Evolutionary conservation across 2,888 invertebrate genomes (phyloP).

Genomic region (Sclerodermus sp.): DNA sequence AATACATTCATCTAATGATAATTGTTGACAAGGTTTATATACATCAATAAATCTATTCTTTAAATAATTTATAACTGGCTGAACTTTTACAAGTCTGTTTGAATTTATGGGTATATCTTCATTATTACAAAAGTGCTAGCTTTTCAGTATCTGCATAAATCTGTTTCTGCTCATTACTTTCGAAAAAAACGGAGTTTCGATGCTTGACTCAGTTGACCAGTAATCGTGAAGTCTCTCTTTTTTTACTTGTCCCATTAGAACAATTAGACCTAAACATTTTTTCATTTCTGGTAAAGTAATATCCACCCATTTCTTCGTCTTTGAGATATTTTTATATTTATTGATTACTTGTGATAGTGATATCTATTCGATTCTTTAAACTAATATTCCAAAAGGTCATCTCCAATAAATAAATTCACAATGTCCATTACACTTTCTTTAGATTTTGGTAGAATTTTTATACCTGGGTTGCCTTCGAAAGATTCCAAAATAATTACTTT

Average conservation of each 20-base stretch:
- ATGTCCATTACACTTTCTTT: constrained; percentile 15
- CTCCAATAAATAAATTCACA: constrained; percentile 19
- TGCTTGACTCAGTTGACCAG: constrained; percentile 19
- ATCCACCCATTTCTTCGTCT: constrained; percentile 15
- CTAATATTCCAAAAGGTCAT: constrained; percentile 21
- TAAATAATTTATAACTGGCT: constrained; percentile 15
- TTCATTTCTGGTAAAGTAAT: constrained; percentile 19
- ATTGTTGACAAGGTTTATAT: constrained; percentile 19
- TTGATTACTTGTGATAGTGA: constrained; percentile 17
- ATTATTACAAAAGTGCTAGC: constrained; percentile 18
- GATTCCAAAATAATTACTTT: constrained; percentile 13
- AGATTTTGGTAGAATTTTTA: constrained; percentile 11
- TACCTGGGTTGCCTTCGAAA: constrained; percentile 15
- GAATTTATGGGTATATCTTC: constrained; percentile 4
- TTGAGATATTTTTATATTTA: constrained; percentile 9
- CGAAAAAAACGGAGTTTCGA: constrained; percentile 19
- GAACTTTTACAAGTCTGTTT: constrained; percentile 14
- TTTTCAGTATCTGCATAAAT: constrained; percentile 22
- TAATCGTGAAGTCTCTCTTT: constrained; percentile 19
- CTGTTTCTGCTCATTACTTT: constrained; percentile 17
- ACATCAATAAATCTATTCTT: constrained; percentile 14
- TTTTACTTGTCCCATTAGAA: constrained; percentile 20
- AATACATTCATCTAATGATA: constrained; percentile 26
- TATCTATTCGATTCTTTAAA: constrained; percentile 20
- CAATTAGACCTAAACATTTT: constrained; percentile 18